Conservation (phyloP, 2,113 vertebrate genomes). For the Sceloporus undulatus region DNA sequence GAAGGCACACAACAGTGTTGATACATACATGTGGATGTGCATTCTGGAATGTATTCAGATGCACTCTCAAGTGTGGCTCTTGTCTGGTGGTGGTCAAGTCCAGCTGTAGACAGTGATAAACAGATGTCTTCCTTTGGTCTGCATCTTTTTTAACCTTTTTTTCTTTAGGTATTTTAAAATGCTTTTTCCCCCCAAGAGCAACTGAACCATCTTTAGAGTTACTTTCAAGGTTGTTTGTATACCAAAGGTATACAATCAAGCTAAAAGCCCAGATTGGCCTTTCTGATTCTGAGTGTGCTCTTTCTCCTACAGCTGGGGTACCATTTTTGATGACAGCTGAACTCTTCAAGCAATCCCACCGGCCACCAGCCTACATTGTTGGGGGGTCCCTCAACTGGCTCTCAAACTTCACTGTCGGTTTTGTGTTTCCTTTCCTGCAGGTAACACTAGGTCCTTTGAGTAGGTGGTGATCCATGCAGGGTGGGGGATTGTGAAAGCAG, state of each 20-base stretch:
- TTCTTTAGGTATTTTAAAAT: background rate
- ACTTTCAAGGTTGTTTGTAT: background rate
- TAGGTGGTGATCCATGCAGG: background rate
- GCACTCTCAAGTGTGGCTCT: background rate
- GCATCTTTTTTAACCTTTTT: too few species aligned
- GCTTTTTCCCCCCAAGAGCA: background rate
- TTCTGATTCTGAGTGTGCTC: background rate
- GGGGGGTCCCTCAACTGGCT: conserved; percentile 92
- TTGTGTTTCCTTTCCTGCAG: conserved; percentile 93
- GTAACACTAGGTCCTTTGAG: conserved; percentile 65
- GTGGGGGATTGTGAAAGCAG: too few species aligned
- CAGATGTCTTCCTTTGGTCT: too few species aligned
- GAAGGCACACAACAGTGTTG: background rate
- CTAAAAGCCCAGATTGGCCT: background rate
- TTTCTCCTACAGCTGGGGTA: conserved; percentile 78
- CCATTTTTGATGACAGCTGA: conserved; percentile 91
- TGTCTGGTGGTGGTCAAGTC: background rate
- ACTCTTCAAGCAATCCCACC: conserved; percentile 90
- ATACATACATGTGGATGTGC: background rate
- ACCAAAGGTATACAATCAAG: background rate
- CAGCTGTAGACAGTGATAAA: too few species aligned
- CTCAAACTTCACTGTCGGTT: conserved; percentile 90
- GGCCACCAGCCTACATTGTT: conserved; percentile 86
- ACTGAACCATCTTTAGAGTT: background rate
- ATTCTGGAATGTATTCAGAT: background rate